A percentile compares a stretch with the other conserved stretches of the same genome.
Evolutionary conservation across 1,140 invertebrate species (phyloP).

Genomic region (Aporrectodea caliginosa): DNA sequence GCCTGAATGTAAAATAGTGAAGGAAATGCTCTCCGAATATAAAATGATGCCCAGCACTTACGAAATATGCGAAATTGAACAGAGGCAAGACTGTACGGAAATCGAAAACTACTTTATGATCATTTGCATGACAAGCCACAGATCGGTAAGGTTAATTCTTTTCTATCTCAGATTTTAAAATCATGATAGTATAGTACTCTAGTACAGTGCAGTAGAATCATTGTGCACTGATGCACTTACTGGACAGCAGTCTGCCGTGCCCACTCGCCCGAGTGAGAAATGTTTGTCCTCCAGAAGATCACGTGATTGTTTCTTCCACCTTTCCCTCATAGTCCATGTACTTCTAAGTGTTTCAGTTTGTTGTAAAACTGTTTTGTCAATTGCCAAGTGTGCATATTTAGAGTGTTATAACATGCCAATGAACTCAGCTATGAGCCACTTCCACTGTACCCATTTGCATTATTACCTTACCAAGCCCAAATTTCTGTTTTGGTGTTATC

Average conservation of each 20-base stretch:
- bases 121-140: slow-evolving; percentile 45
- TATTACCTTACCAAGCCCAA: no score
- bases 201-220: neutral
- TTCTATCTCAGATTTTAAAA: neutral
- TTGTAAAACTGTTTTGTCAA: no score
- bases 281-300: neutral
- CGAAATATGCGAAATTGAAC: slow-evolving; percentile 48
- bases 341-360: no score
- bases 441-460: no score
- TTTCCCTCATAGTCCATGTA: no score
- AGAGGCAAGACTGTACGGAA: slow-evolving; percentile 46
- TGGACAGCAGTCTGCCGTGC: no score
- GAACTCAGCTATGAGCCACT: no score
- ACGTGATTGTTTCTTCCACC: no score
- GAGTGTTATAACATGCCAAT: no score
- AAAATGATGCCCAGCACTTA: slow-evolving; percentile 36
- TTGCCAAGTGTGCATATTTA: no score
- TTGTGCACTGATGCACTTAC: neutral
- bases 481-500: no score
- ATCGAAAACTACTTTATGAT: slow-evolving; percentile 52
- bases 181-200: neutral
- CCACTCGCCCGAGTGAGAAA: neutral
- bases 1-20: slow-evolving; percentile 41
- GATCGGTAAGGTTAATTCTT: slow-evolving; percentile 40
- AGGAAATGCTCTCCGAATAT: slow-evolving; percentile 40